Base-by-base conservation (phyloP, 1,140 invertebrate genomes). In the Drosophila eugracilis region DNA sequence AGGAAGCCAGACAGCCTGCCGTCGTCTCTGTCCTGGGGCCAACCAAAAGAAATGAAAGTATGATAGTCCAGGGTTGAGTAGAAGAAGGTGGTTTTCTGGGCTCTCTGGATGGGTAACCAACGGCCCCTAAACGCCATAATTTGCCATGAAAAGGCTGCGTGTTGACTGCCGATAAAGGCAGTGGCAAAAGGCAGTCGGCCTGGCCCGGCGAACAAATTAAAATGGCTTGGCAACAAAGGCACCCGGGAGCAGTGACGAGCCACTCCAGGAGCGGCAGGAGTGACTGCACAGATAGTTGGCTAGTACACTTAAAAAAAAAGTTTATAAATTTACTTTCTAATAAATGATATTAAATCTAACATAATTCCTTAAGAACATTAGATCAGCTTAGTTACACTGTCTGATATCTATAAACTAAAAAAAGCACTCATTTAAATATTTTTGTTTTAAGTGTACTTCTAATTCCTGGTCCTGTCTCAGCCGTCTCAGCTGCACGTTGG, bases 81-180 rank as follows among this genome's bases (percentile, higher is more conserved):
- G 6, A 3, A 9, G 41, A 9, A 21, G 7, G 34, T 21, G 7
- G 48, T 3, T 9, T 17, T 12, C 12, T 28, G 17, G 26, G 10
- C n/a, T n/a, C 10, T 21, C n/a, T 15, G 32, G 15, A 36, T 34
- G 34, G 37, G 32, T 32, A 14, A 24, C 37, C 41, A 45, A 37
- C 58, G 59, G 62, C 54, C 52, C 74, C 80, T 85, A 79, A 86
- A 86, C 78, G 81, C 78, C 78, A 86, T 86, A 86, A 86, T 86
- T 86, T 86, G 83, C 83, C 78, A 88, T 86, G 78, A 86, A 86
- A 88, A 86, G 84, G 84, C 81, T 86, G 81, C 81, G 81, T 86
- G 83, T 88, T 88, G 83, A 83, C 81, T 88, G 78, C 77, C 81
- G 81, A 86, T 86, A 86, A 88, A 79, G 72, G 49, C 52, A 39